Conservation (phyloP, 2,888 invertebrate species). For the Steromphala cineraria region DNA sequence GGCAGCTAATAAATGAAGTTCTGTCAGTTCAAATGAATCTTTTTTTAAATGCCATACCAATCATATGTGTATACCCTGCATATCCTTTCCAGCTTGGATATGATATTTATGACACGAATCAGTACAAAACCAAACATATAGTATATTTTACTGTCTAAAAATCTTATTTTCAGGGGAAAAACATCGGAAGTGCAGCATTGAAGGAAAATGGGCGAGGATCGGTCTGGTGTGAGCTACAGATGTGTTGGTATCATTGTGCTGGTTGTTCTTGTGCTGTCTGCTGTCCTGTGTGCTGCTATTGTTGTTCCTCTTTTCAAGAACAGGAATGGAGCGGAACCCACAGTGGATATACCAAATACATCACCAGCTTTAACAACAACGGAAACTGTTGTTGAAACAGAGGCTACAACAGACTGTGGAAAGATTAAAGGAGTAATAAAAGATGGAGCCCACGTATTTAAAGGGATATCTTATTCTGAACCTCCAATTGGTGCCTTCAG, state of each 20-base stretch:
- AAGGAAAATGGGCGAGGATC: constrained; percentile 21
- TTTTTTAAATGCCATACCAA: too few species aligned
- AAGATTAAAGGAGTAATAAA: constrained; percentile 42
- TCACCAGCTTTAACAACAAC: background rate
- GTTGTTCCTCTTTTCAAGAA: background rate
- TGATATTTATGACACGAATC: too few species aligned
- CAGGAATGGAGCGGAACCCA: too few species aligned
- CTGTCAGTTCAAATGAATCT: too few species aligned
- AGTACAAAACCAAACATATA: too few species aligned
- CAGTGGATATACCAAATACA: too few species aligned
- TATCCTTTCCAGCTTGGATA: too few species aligned
- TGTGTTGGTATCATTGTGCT: constrained; percentile 12
- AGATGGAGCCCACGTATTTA: constrained; percentile 41
- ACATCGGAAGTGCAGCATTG: background rate
- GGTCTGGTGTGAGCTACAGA: constrained; percentile 32
- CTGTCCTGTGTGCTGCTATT: constrained; percentile 24
- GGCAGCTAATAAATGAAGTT: too few species aligned
- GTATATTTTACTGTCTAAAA: too few species aligned
- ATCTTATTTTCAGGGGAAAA: background rate
- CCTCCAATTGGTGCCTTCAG: constrained; percentile 45
- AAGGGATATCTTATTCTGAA: constrained; percentile 55
- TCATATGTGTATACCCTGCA: too few species aligned
- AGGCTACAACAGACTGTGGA: constrained; percentile 46
- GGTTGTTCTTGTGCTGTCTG: background rate
- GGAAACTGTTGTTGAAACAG: background rate